Conservation (phyloP, 2,888 invertebrate genomes). For the Apamea sordens region DNA sequence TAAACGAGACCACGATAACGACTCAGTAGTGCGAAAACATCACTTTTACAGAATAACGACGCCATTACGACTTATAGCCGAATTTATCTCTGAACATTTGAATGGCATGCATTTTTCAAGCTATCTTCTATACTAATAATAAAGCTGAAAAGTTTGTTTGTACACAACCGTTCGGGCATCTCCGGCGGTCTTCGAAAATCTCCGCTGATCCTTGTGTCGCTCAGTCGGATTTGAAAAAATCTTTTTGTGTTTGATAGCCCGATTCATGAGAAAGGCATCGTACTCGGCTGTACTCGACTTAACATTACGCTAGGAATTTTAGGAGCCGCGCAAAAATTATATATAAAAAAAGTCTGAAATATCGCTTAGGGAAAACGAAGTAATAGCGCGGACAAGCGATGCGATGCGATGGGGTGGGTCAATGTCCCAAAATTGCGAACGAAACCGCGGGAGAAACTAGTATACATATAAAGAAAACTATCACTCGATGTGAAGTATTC, state of each 20-base stretch:
- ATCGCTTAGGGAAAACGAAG: not conserved
- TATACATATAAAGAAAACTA: not conserved
- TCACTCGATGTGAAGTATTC: conserved; percentile 2
- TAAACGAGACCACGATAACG: conserved; percentile 19
- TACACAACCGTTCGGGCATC: too few relatives aligned
- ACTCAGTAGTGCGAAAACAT: conserved; percentile 16
- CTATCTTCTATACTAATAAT: not conserved
- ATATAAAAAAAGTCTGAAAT: not conserved
- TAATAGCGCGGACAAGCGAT: not conserved
- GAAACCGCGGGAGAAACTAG: not conserved
- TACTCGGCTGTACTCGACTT: not conserved
- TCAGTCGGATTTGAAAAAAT: too few relatives aligned
- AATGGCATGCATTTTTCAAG: not conserved
- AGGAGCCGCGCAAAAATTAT: not conserved
- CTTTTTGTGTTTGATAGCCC: not conserved
- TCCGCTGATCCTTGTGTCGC: too few relatives aligned
- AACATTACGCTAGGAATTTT: not conserved
- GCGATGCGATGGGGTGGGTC: not conserved
- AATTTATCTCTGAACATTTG: conserved; percentile 21
- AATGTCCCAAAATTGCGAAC: not conserved
- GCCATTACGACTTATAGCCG: conserved; percentile 17
- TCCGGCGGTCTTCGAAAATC: too few relatives aligned
- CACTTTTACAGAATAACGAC: conserved; percentile 13
- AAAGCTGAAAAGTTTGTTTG: not conserved
- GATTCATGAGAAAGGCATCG: not conserved